A percentile compares a stretch with the other conserved stretches of the same genome.
Conservation (phyloP, 2,888 invertebrate species). For the Drosophila gaucha region DNA sequence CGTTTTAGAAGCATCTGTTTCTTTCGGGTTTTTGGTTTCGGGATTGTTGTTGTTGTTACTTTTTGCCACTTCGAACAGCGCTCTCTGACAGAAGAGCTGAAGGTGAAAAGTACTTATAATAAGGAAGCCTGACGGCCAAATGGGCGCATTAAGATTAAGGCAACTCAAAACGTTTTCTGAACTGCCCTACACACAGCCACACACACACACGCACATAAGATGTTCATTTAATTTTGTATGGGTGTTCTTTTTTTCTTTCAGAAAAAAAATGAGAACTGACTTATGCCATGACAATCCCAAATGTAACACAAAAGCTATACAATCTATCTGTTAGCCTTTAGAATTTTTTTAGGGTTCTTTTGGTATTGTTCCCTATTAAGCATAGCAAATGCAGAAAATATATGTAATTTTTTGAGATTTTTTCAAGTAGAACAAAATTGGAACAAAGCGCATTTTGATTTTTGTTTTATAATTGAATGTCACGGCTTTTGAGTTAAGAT, state of each 20-base stretch:
- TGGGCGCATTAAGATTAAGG: conserved; percentile 36
- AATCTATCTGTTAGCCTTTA: neutral
- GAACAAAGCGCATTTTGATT: conserved; percentile 21
- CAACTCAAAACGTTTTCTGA: conserved; percentile 11
- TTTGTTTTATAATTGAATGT: conserved; percentile 17
- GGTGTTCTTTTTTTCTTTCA: conserved; percentile 13
- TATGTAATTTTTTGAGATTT: neutral
- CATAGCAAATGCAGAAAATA: conserved; percentile 4
- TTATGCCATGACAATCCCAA: conserved; percentile 29
- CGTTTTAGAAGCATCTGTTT: conserved; percentile 71
- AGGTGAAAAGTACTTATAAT: conserved; percentile 73
- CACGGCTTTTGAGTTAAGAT: conserved; percentile 5
- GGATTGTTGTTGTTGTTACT: conserved; percentile 39
- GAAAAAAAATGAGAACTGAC: conserved; percentile 18
- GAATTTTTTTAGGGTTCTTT: conserved; percentile 14
- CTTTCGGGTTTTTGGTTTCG: conserved; percentile 20
- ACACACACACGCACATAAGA: conserved; percentile 1
- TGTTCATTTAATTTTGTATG: neutral
- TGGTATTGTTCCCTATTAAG: conserved; percentile 2
- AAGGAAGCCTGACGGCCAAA: conserved; percentile 49
- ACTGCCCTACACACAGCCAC: conserved; percentile 14
- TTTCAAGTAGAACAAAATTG: conserved; percentile 5
- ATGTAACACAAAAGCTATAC: conserved; percentile 27
- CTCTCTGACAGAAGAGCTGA: conserved; percentile 39
- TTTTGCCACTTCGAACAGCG: conserved; percentile 59